Conservation (phyloP, 2,113 vertebrate species). For the Panthera uncia region DNA sequence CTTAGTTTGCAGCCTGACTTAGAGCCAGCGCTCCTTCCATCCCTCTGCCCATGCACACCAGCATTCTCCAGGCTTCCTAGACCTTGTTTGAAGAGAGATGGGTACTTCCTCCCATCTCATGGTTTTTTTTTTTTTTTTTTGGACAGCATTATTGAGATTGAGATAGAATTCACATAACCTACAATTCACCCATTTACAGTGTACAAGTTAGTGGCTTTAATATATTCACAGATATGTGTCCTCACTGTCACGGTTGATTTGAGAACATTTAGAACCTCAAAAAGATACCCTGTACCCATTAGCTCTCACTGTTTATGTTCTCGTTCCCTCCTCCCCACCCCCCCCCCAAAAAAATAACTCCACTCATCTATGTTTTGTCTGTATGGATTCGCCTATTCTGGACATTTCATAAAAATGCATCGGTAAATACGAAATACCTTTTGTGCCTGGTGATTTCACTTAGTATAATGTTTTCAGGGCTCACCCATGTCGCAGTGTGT, state of each 20-base stretch:
- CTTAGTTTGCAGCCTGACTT: background rate
- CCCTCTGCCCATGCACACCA: background rate
- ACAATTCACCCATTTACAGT: background rate
- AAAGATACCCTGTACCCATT: background rate
- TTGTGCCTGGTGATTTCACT: background rate
- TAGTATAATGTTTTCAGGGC: background rate
- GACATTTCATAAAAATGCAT: background rate
- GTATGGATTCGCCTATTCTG: background rate
- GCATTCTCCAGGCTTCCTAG: background rate
- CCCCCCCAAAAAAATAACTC: background rate
- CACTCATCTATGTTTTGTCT: background rate
- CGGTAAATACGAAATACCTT: background rate
- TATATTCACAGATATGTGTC: background rate
- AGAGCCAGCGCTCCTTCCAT: background rate
- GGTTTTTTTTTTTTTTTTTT: conserved; percentile 20
- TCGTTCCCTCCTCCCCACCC: too few species aligned
- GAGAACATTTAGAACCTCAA: background rate
- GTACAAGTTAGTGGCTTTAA: background rate
- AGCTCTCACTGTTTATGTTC: background rate
- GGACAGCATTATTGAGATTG: background rate
- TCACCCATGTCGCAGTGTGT: background rate
- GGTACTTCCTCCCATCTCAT: background rate
- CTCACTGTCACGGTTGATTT: background rate
- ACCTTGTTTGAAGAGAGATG: background rate
- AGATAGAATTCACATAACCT: background rate